Evolutionary conservation across 2,888 invertebrate species (phyloP).

Genomic region (Drosophila demipolita): DNA sequence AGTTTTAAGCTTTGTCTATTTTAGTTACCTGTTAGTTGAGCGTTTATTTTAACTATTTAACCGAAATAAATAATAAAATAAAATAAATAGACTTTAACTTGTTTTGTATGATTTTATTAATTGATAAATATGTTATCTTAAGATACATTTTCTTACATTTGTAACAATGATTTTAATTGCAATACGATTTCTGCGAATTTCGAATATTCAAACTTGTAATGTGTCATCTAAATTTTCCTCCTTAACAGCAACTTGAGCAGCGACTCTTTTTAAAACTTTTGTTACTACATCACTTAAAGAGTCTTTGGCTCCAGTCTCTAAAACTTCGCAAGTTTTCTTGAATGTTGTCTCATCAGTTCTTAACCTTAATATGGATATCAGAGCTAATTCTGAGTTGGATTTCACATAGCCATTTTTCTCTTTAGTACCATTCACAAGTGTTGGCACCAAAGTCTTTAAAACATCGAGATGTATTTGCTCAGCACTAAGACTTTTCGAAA

Average conservation of each 20-base stretch:
- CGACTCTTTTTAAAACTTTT: constrained; percentile 92
- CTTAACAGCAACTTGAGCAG: constrained; percentile 91
- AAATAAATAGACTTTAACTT: background rate
- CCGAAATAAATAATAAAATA: background rate
- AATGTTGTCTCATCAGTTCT: constrained; percentile 90
- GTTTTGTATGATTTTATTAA: constrained; percentile 30
- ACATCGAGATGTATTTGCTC: constrained; percentile 89
- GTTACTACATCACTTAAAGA: constrained; percentile 95
- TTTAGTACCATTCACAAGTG: constrained; percentile 98
- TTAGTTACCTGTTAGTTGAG: background rate
- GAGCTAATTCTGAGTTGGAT: constrained; percentile 96
- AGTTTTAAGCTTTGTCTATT: background rate
- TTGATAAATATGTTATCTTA: constrained; percentile 34
- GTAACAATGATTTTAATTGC: constrained; percentile 21
- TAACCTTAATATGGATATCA: constrained; percentile 93
- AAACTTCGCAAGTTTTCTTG: constrained; percentile 90
- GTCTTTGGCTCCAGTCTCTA: constrained; percentile 95
- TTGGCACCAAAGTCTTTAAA: constrained; percentile 92
- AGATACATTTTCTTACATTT: constrained; percentile 32
- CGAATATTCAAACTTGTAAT: constrained; percentile 90
- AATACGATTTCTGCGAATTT: constrained; percentile 17
- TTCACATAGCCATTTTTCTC: constrained; percentile 98
- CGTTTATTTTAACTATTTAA: background rate
- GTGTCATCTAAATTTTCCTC: constrained; percentile 97
- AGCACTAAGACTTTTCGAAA: constrained; percentile 88